Base-by-base conservation (phyloP, 2,888 invertebrate species). In the Drosophila subquinaria region DNA sequence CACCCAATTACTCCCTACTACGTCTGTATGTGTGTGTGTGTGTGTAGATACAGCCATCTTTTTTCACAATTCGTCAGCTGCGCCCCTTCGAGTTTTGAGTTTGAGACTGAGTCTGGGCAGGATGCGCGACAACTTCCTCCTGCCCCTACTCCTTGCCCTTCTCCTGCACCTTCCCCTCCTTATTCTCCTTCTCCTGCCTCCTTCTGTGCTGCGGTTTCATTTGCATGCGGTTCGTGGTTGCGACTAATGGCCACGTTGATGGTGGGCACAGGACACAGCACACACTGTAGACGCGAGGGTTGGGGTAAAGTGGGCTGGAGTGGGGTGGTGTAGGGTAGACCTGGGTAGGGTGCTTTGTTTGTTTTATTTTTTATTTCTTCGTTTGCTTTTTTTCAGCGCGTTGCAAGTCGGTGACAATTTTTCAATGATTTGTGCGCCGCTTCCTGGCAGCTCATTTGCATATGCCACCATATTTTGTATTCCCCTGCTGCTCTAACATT, bases 1-100 rank as follows among this genome's bases (percentile, higher is more conserved):
- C 73, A 61, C 69, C 74, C 59, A 66, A 43, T 51, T 45, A 23
- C 27, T 48, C 57, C 35, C 57, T 47, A 27, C 27, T 30, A 5
- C 15, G n/a, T 27, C 9, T 27, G 30, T 6, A n/a, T 45, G 11
- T 5, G 0, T 43, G 3, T 10, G 5, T 30, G 8, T 8, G 35
- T 30, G 35, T 33, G 38, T 42, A 52, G 17, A 53, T 36, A 53
- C 80, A 69, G 73, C 78, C 84, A 82, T 89, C 82, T 87, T 83
- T 89, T 89, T 83, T 87, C 79, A 83, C 90, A 86, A 82, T 87
- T 90, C 87, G 90, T 89, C 89, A 90, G 90, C 90, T 89, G 90
- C 90, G 90, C 79, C 82, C 74, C 73, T 67, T 36, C 48, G 20
- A 56, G 35, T 6, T 30, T 8, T 8, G 8, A 27, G 9, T 35